Evolutionary conservation across 2,888 invertebrate species (phyloP), one percentile per base, ranked within the genome.

Genomic region (Ochropleura leucogaster): DNA sequence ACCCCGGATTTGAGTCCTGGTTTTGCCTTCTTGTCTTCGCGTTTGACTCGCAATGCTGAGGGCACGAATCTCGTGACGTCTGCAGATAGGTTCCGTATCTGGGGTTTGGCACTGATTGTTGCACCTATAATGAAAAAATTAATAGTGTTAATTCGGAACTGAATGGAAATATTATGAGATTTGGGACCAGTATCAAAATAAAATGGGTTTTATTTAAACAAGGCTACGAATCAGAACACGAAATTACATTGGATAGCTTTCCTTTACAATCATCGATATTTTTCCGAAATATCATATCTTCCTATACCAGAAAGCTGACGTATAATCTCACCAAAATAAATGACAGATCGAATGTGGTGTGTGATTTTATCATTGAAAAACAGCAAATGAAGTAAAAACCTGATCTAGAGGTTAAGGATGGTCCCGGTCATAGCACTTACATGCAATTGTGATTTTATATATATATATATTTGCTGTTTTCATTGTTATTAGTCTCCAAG

Each of bases 61-160:
- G 99, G 99, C 65, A 99, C 98, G 95, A 99, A 99, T 75, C 99
- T 97, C 0, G 99, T 99, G 0, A 99, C 98, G 94, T 99, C 99
- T 0, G 98, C 99, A 53, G 98, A 98, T 53, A 99, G 96, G 95
- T 99, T 99, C 85, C 99, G 97, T 84, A 99, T 99, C 96, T 99
- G 99, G 0, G 99, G 99, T 92, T 99, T 99, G 0, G 99, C 99
- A 88, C 99, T 98, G 85, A 99, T 99, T 0, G 99, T 99, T 30
- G 98, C 98, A 18, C 97, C 97, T 92, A 97, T 1, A 84, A 82
- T 2, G 69, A 72, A 75, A 51, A 8, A 12, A n/a, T 20, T 6
- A 0, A 10, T 4, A 16, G 30, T 16, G 0, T 51, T 68, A 53
- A 9, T 59, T 1, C 40, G 16, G 0, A 2, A 55, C 6, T 55